These are phyloP conservation scores for Porites australiensis DNA, from an alignment of 64 coral and sea anemone genomes.

Conservation along the genomic window DNA sequence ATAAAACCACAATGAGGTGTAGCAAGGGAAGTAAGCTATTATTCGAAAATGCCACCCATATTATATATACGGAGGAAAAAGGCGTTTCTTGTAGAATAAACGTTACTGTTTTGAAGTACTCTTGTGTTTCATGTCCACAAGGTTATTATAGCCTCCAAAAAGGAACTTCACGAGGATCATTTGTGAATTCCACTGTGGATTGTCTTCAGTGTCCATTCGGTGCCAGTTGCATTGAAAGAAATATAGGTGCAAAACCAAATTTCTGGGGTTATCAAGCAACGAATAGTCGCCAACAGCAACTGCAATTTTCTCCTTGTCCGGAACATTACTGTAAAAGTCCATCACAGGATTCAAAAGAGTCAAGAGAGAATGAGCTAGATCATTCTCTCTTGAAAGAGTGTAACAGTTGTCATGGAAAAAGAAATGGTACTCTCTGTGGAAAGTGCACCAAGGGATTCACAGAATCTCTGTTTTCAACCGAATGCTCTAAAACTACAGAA, in stretches of 20 bases:
- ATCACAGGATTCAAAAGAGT: not conserved
- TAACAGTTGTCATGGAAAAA: conserved; percentile 45
- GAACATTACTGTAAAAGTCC: conserved; percentile 56
- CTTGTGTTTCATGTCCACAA: not conserved
- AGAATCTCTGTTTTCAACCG: too few relatives aligned
- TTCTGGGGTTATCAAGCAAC: not conserved
- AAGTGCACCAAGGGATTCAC: conserved; percentile 16
- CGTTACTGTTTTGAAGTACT: not conserved
- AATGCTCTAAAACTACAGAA: not conserved
- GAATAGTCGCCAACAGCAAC: not conserved
- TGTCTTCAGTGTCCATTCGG: conserved; percentile 39
- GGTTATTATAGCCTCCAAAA: conserved; percentile 15
- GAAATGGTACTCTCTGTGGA: conserved; percentile 43
- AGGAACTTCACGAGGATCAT: not conserved
- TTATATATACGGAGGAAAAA: not conserved
- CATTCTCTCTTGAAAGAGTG: too few relatives aligned
- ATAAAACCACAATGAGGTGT: conserved; percentile 10
- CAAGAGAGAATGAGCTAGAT: too few relatives aligned
- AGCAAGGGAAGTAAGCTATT: not conserved
- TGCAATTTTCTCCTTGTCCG: conserved; percentile 50
- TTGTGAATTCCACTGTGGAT: not conserved
- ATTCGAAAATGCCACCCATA: not conserved
- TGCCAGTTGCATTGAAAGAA: conserved; percentile 2
- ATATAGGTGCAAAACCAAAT: not conserved
- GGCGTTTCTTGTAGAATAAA: not conserved